Base-by-base conservation (phyloP, 2,113 vertebrate genomes). In the Hyla sarda region DNA sequence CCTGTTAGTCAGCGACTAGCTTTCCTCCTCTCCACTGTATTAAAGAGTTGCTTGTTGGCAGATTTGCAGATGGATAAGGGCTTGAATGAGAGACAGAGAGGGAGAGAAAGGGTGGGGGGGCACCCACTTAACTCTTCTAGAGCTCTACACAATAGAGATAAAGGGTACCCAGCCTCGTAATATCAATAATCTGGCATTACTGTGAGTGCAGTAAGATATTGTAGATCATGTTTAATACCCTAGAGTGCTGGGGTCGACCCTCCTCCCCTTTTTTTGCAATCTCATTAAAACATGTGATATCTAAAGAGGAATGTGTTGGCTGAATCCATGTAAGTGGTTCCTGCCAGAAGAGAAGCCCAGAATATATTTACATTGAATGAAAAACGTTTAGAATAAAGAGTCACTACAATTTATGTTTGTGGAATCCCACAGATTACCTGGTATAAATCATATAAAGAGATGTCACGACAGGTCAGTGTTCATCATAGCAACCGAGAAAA, bases 111-210 rank as follows among this genome's bases (percentile, higher is more conserved):
- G 75, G 0, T 88, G 87, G 81, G 75, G 0, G 89, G 87, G 81
- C 54, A 83, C 84, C 84, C 82, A 54, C 78, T 93, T 93, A 92
- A 93, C 92, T 89, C 91, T 92, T 91, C 65, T 52, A 1, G 54
- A 81, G 34, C 65, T 19, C 41, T 23, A 10, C 32, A 54, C 76
- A 87, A 88, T 83, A 85, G 74, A 82, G 83, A 88, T 88, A 87
- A 88, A 89, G 88, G 84, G 83, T 73, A 87, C 47, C 88, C 90
- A 87, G 90, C 85, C 90, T 88, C 87, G 90, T 90, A 91, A 91
- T 89, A 88, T 89, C 87, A 89, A 75, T 89, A 85, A 88, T 86
- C 87, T 81, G 37, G 88, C 82, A 88, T 87, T 50, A 92, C 90
- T 76, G 54, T 72, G 62, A 82, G 41, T 67, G 67, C 50, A 52